These are phyloP conservation scores for Pemphredon lugubris DNA, from an alignment of 2,888 invertebrate species.

Conservation along the genomic window DNA sequence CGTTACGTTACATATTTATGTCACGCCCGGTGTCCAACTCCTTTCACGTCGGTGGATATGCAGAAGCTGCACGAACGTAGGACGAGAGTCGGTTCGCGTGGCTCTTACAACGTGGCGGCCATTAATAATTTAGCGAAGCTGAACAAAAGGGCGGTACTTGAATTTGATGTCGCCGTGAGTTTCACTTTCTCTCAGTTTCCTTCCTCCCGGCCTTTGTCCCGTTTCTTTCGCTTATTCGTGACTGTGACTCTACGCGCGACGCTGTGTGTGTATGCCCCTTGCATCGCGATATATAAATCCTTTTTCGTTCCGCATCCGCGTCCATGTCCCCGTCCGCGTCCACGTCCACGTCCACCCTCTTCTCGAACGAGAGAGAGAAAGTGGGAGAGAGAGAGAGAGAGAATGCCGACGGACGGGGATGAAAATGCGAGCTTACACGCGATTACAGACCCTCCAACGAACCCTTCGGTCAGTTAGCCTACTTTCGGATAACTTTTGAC, in stretches of 20 bases:
- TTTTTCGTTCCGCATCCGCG: conserved; percentile 41
- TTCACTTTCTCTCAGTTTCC: conserved; percentile 8
- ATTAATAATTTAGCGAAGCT: conserved; percentile 69
- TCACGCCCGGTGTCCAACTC: conserved; percentile 68
- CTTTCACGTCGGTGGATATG: conserved; percentile 63
- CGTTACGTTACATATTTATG: conserved; percentile 74
- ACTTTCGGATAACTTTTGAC: conserved; percentile 64
- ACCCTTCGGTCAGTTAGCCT: conserved; percentile 60
- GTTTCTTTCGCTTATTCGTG: conserved; percentile 33
- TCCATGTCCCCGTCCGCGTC: too few species aligned
- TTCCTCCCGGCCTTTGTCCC: conserved; percentile 25
- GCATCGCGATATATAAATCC: conserved; percentile 62
- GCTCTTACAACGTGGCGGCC: conserved; percentile 57
- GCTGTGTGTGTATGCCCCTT: conserved; percentile 29
- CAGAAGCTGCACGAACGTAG: conserved; percentile 56
- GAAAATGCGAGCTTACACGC: conserved; percentile 63
- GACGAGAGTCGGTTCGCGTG: conserved; percentile 52
- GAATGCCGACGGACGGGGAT: conserved; percentile 59
- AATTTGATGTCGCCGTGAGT: conserved; percentile 62
- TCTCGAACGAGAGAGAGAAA: too few species aligned
- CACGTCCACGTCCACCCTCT: conserved; percentile 49
- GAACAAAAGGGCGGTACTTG: conserved; percentile 68
- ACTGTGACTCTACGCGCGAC: neutral
- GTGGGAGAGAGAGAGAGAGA: too few species aligned
- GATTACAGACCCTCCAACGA: conserved; percentile 54